These are phyloP conservation scores for Megaceryle maxima DNA, from an alignment of 2,113 vertebrate genomes.

Conservation along the genomic window DNA sequence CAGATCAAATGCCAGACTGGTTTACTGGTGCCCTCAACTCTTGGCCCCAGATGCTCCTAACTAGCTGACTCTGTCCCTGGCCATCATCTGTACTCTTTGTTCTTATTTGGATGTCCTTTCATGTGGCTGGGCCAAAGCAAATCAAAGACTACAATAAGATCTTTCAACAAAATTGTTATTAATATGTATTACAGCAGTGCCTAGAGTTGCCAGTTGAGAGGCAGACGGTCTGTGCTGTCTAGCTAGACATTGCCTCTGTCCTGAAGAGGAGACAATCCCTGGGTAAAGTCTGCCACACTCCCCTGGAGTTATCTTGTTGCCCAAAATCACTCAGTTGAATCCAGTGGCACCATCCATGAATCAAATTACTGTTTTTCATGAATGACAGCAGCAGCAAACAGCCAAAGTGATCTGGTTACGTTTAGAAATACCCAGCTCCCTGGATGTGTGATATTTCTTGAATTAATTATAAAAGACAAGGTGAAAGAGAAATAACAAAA, in stretches of 20 bases:
- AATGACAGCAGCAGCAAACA: background rate
- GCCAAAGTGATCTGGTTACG: background rate
- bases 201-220: background rate
- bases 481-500: background rate
- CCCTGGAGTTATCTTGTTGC: background rate
- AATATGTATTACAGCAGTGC: slow-evolving; percentile 19
- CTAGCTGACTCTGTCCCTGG: slow-evolving; percentile 3
- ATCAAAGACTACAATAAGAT: slow-evolving; percentile 38
- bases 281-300: background rate
- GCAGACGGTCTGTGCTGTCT: background rate
- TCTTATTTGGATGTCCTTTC: slow-evolving; percentile 32
- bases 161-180: slow-evolving; percentile 52
- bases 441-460: background rate
- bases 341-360: background rate
- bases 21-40: background rate
- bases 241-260: background rate
- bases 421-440: background rate
- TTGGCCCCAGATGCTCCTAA: background rate
- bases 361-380: background rate
- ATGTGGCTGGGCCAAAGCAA: slow-evolving; percentile 22
- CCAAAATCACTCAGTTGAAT: background rate
- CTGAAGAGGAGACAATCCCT: background rate
- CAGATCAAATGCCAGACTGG: background rate
- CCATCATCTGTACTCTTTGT: background rate
- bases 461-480: background rate